Base-by-base conservation (phyloP, 2,888 invertebrate species). In the Caenorhabditis japonica region DNA sequence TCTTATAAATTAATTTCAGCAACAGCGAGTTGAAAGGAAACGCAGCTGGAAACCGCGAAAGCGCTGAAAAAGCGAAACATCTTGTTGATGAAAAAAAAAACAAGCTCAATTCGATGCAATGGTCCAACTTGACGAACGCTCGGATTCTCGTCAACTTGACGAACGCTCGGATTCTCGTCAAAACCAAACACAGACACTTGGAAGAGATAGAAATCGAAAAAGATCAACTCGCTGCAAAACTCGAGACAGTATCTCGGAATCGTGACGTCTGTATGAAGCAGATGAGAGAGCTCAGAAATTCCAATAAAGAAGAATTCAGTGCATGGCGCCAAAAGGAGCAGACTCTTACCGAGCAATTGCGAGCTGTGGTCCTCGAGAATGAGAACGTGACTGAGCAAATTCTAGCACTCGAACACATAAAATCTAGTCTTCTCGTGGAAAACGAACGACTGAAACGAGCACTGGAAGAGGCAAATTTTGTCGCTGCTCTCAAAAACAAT, bases 191-290 rank as follows among this genome's bases (percentile, higher is more conserved):
- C 3, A 47, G 70, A 3, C 34, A 36, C 10, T 27, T 70, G 13
- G 69, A 69, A 21, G 69, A 60, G n/a, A 17, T 36, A 7, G 70
- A 70, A 17, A 19, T 7, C 4, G 61, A 70, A n/a, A 61, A 43
- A 10, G 51, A 47, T 10, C 13, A 15, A 0, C 10, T 44, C 10
- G 8, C 43, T 23, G 33, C 38, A 3, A 60, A 69, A n/a, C 23
- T 49, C 0, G 41, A 36, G 4, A 41, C 55, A 3, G 23, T 41
- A 0, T 17, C 36, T 0, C 43, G 47, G 8, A 27, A 39, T 12
- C 43, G 43, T 1, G 60, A 55, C 0, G 19, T 27, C n/a, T 38
- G 53, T 17, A 56, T 61, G 61, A 70, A 51, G 38, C 47, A 60
- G 25, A 21, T 61, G 43, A 21, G 60, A 39, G 47, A 55, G 12